Percentiles rank a stretch among this genome's conserved stretches.
phyloP scores from a whole-genome alignment of 2,797 vertebrate species.

The Malacoraja senta region DNA sequence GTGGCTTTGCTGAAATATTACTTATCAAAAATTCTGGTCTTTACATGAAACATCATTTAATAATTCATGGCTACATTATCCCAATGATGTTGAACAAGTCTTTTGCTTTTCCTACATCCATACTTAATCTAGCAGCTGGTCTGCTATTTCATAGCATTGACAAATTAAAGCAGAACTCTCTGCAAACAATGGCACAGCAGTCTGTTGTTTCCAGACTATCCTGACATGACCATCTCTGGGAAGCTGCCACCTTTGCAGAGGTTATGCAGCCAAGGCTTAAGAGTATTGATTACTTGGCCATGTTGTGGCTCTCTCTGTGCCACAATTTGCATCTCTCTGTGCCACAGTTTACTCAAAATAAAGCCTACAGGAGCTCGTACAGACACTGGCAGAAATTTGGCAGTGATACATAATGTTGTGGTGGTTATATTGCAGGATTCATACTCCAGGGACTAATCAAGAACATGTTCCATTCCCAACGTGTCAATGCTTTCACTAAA shows the following conservation, averaged over 20 bases:
- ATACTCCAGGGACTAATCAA: background rate
- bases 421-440: background rate
- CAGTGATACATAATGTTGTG: background rate
- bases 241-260: background rate
- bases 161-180: background rate
- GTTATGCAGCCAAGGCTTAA: background rate
- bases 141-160: background rate
- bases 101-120: background rate
- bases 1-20: slow-evolving; percentile 6
- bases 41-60: slow-evolving; percentile 6
- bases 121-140: background rate
- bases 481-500: background rate
- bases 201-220: background rate
- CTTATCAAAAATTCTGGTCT: background rate
- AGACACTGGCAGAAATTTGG: too few species aligned
- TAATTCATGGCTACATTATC: slow-evolving; percentile 31
- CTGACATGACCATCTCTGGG: background rate
- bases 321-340: background rate
- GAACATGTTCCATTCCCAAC: background rate
- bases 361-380: background rate
- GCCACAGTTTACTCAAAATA: background rate
- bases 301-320: background rate
- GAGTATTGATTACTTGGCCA: background rate
- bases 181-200: background rate
- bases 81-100: slow-evolving; percentile 3